Percentiles rank a stretch among this genome's conserved stretches.
Conservation (phyloP, 2,888 invertebrate species). For the Branchellion lobata region DNA sequence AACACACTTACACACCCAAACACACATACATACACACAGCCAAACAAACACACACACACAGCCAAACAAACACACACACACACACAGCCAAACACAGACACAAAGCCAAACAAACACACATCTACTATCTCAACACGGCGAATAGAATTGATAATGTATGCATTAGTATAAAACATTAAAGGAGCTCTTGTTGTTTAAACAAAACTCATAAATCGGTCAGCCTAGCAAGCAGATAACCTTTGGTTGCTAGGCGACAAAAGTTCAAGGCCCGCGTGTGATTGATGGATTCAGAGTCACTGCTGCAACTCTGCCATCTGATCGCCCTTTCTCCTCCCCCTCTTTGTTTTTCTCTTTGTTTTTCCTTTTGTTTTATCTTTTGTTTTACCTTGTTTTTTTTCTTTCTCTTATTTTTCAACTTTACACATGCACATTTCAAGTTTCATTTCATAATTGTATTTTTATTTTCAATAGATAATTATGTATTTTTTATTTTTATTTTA, state of each 20-base stretch:
- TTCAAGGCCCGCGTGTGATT: not conserved
- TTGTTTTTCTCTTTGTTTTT: not conserved
- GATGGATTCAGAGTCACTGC: not conserved
- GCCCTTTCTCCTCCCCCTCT: not conserved
- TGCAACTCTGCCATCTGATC: not conserved
- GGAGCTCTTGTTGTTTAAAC: not conserved
- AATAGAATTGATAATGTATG: not conserved
- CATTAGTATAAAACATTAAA: not conserved
- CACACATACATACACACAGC: not conserved
- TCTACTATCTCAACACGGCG: too few relatives aligned
- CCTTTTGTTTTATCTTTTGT: not conserved
- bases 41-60: too few relatives aligned
- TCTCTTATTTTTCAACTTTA: not conserved
- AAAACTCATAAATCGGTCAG: slow-evolving; percentile 18
- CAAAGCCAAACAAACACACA: too few relatives aligned
- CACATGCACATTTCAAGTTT: not conserved
- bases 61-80: too few relatives aligned
- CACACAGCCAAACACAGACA: too few relatives aligned
- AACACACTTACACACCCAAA: not conserved
- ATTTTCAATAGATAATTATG: not conserved
- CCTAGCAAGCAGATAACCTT: not conserved
- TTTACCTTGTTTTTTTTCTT: not conserved
- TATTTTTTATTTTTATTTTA: too few relatives aligned
- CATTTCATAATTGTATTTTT: not conserved
- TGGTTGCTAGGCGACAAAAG: slow-evolving; percentile 13